Conservation (phyloP, 2,888 invertebrate species). For the Macaria liturata region DNA sequence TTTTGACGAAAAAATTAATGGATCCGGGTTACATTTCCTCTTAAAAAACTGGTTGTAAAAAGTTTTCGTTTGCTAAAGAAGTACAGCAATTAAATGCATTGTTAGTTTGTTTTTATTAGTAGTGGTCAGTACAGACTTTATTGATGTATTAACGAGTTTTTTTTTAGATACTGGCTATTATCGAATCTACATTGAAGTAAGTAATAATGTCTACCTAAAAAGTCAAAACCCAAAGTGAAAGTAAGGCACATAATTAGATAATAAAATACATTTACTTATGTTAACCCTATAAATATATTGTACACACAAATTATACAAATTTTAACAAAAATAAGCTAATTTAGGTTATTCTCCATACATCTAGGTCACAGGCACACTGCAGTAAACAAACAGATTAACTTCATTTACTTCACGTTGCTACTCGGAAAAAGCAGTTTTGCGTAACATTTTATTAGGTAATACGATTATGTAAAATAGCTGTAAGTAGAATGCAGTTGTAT, state of each 20-base stretch:
- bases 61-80: slow-evolving; percentile 3
- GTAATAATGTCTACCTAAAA: no score
- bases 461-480: slow-evolving; percentile 51
- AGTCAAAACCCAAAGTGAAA: no score
- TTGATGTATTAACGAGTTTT: no score
- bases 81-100: not conserved
- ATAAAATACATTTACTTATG: no score
- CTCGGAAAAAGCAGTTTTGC: slow-evolving; percentile 40
- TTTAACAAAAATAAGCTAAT: no score
- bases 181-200: no score
- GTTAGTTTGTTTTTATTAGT: no score
- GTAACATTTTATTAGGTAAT: slow-evolving; percentile 50
- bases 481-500: slow-evolving; percentile 42
- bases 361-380: slow-evolving; percentile 7
- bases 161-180: no score
- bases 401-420: slow-evolving; percentile 10
- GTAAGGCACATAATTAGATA: no score
- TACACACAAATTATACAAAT: no score
- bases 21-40: slow-evolving; percentile 25
- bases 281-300: no score
- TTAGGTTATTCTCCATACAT: not conserved
- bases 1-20: slow-evolving; percentile 20
- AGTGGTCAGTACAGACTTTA: no score
- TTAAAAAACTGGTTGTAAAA: slow-evolving; percentile 16
- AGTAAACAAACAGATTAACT: slow-evolving; percentile 10